Evolutionary conservation across 1,140 invertebrate genomes (phyloP), one percentile per base, ranked within the genome.

Genomic region (Scaptomyza graminum): DNA sequence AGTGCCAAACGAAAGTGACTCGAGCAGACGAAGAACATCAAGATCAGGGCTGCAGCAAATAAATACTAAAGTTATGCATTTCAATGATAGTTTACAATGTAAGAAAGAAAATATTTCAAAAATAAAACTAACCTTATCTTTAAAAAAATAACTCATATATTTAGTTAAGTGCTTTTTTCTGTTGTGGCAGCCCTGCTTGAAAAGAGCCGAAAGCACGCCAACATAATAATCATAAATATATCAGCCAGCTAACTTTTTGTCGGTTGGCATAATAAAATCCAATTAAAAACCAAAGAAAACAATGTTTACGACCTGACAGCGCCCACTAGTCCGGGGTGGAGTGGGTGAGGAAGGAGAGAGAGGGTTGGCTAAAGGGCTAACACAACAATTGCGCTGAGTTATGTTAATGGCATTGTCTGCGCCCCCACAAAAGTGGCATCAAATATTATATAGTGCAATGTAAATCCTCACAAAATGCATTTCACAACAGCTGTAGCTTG

Each of bases 151-250:
- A 28, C 25, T 2, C 25, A 28, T 34, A 34, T 34, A 9, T 9
- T 34, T 34, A 34, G 2, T 9, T 34, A 9, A 8, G 8, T 34
- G 43, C n/a, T 1, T 43, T 51, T 41, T 56, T 9, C 8, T 34
- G 7, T 41, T 66, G 9, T n/a, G 46, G 50, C 41, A 74, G 73
- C 77, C 69, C 77, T 81, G 82, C 57, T 34, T 39, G 28, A 49
- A 62, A 52, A 37, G 39, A 62, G 52, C 47, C 46, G 46, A 66
- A 82, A 72, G 74, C 74, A 87, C 78, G 74, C 69, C 82, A 85
- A 69, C 82, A 85, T 87, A 87, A 85, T 87, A 85, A 85, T 82
- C 78, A 85, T 87, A 87, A 87, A 87, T 85, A 87, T 87, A 87
- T 87, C 82, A 85, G 74, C 66, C 74, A 72, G 82, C 74, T 52